Evolutionary conservation across 2,113 vertebrate species (phyloP), one percentile per base, ranked within the genome.

Genomic region (Nansenia antarctica): DNA sequence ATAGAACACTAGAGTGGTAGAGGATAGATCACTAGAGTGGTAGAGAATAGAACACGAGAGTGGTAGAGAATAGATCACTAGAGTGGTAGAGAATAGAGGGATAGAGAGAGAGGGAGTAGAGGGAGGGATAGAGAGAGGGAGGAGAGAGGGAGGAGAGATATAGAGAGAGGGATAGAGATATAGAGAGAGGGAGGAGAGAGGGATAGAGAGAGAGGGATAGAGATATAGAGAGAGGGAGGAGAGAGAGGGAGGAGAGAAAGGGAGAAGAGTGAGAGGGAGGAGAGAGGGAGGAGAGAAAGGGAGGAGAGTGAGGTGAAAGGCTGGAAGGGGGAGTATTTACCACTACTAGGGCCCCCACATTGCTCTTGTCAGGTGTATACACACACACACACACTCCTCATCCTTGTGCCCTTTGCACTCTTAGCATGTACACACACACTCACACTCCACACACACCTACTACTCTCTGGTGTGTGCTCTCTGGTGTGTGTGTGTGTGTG

Each of bases 161-260:
- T n/a, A 67, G 37, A 73, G 67, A 82, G 70, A 52, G 58, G 20
- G 11, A 79, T 68, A 70, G n/a, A n/a, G n/a, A n/a, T n/a, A 72
- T 61, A 67, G 67, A 45, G 37, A 8, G 45, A 20, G 45, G 35
- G 5, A 37, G 35, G 5, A 37, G 5, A 37, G 35, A 11, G 35
- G 5, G 45, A 14, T n/a, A n/a, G 45, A 8, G 45, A n/a, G n/a
- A n/a, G n/a, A n/a, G n/a, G n/a, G n/a, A n/a, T n/a, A n/a, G n/a
- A n/a, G n/a, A n/a, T n/a, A n/a, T n/a, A n/a, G n/a, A n/a, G n/a
- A n/a, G n/a, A n/a, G n/a, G n/a, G n/a, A n/a, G n/a, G 45, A 20
- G 45, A 49, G n/a, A n/a, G n/a, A n/a, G n/a, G n/a, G n/a, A n/a
- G 76, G 74, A 67, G 37, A 73, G 67, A 82, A 69, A 52, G 58